Evolutionary conservation across 2,797 vertebrate species (phyloP).

Genomic region (Helostoma temminkii): DNA sequence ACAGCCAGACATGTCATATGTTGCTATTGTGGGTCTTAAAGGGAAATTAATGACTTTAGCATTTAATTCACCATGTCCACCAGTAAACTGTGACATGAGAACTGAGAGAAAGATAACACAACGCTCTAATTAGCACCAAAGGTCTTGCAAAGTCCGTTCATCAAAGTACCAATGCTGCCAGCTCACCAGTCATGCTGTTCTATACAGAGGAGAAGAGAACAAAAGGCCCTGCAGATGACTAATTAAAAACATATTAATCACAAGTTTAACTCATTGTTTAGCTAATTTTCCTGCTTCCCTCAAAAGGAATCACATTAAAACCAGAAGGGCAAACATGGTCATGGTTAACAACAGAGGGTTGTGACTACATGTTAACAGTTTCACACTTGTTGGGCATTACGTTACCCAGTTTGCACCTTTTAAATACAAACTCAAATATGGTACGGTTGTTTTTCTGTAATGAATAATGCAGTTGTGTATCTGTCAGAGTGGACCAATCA

Average conservation of each 20-base stretch:
- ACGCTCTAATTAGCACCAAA: not conserved
- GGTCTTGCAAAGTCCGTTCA: not conserved
- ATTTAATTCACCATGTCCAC: no score
- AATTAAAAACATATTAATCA: conserved; percentile 41
- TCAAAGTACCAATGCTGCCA: conserved; percentile 3
- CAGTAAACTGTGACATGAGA: no score
- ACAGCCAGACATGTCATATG: no score
- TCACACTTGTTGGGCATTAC: not conserved
- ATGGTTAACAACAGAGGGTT: conserved; percentile 10
- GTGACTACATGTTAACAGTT: not conserved
- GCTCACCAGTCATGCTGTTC: conserved; percentile 21
- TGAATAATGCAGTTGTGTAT: not conserved
- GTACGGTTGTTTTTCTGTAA: not conserved
- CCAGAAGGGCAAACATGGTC: not conserved
- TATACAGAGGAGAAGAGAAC: conserved; percentile 12
- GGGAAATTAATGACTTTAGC: no score
- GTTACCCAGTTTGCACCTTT: not conserved
- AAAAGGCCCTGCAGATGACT: conserved; percentile 11
- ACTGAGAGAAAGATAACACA: no score
- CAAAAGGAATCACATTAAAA: conserved; percentile 9
- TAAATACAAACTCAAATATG: not conserved
- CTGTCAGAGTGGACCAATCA: not conserved
- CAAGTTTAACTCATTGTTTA: conserved; percentile 23
- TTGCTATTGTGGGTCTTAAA: no score
- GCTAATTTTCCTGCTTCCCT: conserved; percentile 6